Evolutionary conservation across 2,888 invertebrate genomes (phyloP).

Genomic region (Volucella zonaria): DNA sequence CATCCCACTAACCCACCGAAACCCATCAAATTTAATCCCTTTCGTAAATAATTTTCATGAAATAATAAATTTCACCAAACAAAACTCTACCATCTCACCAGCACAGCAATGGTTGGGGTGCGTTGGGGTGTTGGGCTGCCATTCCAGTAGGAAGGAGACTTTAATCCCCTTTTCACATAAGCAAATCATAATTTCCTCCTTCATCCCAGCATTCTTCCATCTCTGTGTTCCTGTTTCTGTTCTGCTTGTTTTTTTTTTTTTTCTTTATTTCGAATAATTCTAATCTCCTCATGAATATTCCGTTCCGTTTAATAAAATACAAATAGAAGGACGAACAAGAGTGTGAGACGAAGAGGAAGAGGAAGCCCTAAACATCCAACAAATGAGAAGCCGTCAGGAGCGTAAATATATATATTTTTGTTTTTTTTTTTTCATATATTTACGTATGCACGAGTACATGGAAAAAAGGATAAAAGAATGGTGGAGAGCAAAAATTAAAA

Average conservation of each 20-base stretch:
- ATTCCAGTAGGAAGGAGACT: conserved; percentile 75
- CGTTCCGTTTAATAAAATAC: conserved; percentile 79
- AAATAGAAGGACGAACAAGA: conserved; percentile 51
- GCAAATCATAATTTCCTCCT: conserved; percentile 78
- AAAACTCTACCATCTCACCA: conserved; percentile 45
- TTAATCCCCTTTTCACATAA: conserved; percentile 81
- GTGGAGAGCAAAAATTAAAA: conserved; percentile 27
- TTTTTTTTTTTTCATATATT: not conserved
- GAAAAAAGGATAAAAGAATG: conserved; percentile 1
- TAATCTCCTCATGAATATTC: conserved; percentile 83
- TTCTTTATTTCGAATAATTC: conserved; percentile 78
- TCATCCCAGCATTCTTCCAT: conserved; percentile 8
- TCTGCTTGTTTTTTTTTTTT: not conserved
- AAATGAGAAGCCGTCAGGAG: conserved; percentile 53
- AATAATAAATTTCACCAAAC: conserved; percentile 60
- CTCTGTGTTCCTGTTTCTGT: not conserved
- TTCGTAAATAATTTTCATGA: conserved; percentile 70
- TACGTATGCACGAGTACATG: not conserved
- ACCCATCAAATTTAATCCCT: conserved; percentile 73
- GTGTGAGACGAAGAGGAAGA: conserved; percentile 25
- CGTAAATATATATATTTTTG: conserved; percentile 25
- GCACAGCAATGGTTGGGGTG: not conserved
- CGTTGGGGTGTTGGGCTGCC: not conserved
- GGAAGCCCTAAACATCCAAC: conserved; percentile 36
- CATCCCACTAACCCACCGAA: conserved; percentile 7